A percentile compares a stretch with the other conserved stretches of the same genome.
These are phyloP conservation scores for Sphenodon punctatus DNA, from an alignment of 2,797 vertebrate species.

Conservation along the genomic window DNA sequence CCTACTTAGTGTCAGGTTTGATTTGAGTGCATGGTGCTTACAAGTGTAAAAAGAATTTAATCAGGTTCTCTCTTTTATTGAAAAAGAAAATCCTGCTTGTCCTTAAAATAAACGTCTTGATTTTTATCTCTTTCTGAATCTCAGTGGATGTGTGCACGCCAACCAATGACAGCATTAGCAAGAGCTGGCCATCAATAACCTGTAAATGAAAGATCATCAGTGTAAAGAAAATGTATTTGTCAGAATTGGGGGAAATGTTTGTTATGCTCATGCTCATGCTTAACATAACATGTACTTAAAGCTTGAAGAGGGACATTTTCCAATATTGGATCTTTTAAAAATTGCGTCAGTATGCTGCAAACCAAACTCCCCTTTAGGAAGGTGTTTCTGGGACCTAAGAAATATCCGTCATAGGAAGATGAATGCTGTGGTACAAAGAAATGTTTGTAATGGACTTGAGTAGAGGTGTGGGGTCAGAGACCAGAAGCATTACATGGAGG, in stretches of 20 bases:
- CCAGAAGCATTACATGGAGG: conserved; percentile 44
- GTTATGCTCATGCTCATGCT: neutral
- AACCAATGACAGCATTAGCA: conserved; percentile 21
- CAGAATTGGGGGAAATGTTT: neutral
- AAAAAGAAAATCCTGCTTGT: conserved; percentile 55
- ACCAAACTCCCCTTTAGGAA: neutral
- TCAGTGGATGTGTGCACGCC: conserved; percentile 30
- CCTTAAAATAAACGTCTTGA: conserved; percentile 36
- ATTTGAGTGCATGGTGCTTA: conserved; percentile 64
- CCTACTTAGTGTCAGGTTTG: conserved; percentile 66
- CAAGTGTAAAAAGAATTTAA: conserved; percentile 67
- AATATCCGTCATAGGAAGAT: conserved; percentile 31
- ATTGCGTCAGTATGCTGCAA: neutral
- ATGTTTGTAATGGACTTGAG: conserved; percentile 31
- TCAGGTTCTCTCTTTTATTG: conserved; percentile 62
- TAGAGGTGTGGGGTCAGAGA: conserved; percentile 52
- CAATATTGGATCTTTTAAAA: neutral
- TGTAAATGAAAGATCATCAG: conserved; percentile 15
- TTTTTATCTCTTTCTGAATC: conserved; percentile 38
- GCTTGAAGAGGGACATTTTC: neutral
- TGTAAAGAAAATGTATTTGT: neutral
- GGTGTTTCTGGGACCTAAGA: conserved; percentile 17
- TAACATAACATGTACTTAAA: neutral
- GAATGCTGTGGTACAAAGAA: neutral
- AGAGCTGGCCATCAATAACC: conserved; percentile 3